phyloP scores from a whole-genome alignment of 2,888 invertebrate genomes.

The Aelia acuminata region DNA sequence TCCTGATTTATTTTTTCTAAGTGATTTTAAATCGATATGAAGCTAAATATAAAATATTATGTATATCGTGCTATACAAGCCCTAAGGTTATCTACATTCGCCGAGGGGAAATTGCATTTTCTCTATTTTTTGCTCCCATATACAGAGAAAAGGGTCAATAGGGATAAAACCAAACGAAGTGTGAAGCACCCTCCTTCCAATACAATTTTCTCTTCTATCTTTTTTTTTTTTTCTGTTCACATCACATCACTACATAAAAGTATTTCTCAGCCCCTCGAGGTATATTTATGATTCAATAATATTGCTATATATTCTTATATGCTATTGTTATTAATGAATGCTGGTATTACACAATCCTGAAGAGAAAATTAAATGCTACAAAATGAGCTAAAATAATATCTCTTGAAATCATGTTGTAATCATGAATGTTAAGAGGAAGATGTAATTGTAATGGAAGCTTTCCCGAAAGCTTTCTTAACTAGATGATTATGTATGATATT shows the following conservation, averaged over 20 bases:
- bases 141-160: neutral
- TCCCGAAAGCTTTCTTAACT: too few species aligned
- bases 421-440: too few species aligned
- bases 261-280: neutral
- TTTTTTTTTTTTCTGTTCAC: neutral
- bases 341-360: too few species aligned
- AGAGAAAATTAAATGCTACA: too few species aligned
- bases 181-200: slow-evolving; percentile 13
- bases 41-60: too few species aligned
- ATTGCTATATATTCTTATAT: neutral
- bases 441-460: too few species aligned
- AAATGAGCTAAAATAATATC: too few species aligned
- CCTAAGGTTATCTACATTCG: neutral
- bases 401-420: too few species aligned
- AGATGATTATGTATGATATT: too few species aligned
- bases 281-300: neutral
- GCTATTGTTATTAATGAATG: too few species aligned
- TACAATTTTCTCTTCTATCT: neutral
- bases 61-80: neutral
- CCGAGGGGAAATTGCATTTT: neutral
- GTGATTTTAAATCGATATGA: too few species aligned
- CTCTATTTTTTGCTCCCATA: neutral
- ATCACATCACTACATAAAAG: neutral
- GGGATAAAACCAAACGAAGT: slow-evolving; percentile 12
- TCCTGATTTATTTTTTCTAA: too few species aligned